A percentile compares a stretch with the other conserved stretches of the same genome.
phyloP scores from a whole-genome alignment of 2,797 vertebrate genomes.

The Melanotaenia nigrans region DNA sequence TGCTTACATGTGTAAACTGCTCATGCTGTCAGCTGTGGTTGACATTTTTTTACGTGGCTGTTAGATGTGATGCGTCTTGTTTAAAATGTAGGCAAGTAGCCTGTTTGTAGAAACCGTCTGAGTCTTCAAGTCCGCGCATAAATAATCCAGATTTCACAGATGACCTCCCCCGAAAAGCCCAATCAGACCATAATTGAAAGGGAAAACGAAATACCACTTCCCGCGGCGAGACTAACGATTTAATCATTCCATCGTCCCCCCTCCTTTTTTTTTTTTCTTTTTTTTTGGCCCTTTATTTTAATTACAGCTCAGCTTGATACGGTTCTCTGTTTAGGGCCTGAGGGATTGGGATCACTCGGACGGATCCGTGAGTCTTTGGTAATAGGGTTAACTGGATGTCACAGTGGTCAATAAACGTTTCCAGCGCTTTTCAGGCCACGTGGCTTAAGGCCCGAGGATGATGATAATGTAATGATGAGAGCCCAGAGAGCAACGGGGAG shows the following conservation, averaged over 20 bases:
- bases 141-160: slow-evolving; percentile 99
- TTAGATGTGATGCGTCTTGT: slow-evolving; percentile 3
- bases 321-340: slow-evolving; percentile 83
- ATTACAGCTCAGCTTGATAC: slow-evolving; percentile 92
- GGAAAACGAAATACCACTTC: slow-evolving; percentile 96
- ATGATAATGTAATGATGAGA: slow-evolving; percentile 42
- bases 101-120: slow-evolving; percentile 20
- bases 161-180: slow-evolving; percentile 99
- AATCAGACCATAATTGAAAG: slow-evolving; percentile 99
- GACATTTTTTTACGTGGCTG: neutral
- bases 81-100: slow-evolving; percentile 25
- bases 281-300: slow-evolving; percentile 75
- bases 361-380: slow-evolving; percentile 90
- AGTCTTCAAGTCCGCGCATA: slow-evolving; percentile 79
- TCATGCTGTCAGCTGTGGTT: neutral
- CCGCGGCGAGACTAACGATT: slow-evolving; percentile 95
- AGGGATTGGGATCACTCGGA: slow-evolving; percentile 91
- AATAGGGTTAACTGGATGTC: slow-evolving; percentile 86
- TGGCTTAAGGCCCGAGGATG: slow-evolving; percentile 52
- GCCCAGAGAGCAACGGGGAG: slow-evolving; percentile 8
- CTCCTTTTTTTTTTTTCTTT: slow-evolving; percentile 69
- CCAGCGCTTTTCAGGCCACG: slow-evolving; percentile 49
- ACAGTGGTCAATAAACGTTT: slow-evolving; percentile 87
- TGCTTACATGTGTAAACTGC: slow-evolving; percentile 10
- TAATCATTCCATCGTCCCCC: slow-evolving; percentile 96